These are phyloP conservation scores for Hypotaenidia okinawae DNA, from an alignment of 2,797 vertebrate species.

Conservation along the genomic window DNA sequence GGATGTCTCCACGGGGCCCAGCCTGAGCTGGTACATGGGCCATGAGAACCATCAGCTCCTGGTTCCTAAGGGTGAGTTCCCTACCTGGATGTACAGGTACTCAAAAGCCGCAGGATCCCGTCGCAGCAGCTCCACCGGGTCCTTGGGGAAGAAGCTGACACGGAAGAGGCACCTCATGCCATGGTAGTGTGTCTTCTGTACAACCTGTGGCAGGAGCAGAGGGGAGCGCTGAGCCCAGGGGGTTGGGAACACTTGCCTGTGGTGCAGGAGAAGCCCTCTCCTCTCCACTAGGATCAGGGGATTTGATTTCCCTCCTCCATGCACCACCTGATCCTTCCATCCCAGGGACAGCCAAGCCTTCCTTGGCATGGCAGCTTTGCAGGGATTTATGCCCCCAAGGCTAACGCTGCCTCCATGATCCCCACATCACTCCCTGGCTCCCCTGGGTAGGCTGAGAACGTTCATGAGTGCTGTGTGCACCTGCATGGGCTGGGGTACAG, in stretches of 20 bases:
- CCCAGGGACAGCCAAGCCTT: background rate
- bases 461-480: background rate
- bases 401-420: fast-evolving
- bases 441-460: background rate
- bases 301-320: background rate
- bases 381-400: background rate
- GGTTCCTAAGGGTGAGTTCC: background rate
- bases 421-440: background rate
- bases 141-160: conserved; percentile 98
- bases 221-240: background rate
- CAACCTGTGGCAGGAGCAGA: conserved; percentile 84
- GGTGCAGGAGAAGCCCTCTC: background rate
- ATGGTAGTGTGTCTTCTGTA: conserved; percentile 97
- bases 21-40: fast-evolving
- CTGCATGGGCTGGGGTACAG: background rate
- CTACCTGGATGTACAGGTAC: conserved; percentile 98
- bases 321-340: background rate
- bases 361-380: background rate
- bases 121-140: conserved; percentile 92
- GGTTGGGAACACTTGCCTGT: fast-evolving
- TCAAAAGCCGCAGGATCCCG: conserved; percentile 96
- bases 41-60: background rate
- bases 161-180: conserved; percentile 99
- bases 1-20: background rate
- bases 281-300: background rate